Evolutionary conservation across 2,113 vertebrate genomes (phyloP).

Genomic region (Circaetus cinerascens): DNA sequence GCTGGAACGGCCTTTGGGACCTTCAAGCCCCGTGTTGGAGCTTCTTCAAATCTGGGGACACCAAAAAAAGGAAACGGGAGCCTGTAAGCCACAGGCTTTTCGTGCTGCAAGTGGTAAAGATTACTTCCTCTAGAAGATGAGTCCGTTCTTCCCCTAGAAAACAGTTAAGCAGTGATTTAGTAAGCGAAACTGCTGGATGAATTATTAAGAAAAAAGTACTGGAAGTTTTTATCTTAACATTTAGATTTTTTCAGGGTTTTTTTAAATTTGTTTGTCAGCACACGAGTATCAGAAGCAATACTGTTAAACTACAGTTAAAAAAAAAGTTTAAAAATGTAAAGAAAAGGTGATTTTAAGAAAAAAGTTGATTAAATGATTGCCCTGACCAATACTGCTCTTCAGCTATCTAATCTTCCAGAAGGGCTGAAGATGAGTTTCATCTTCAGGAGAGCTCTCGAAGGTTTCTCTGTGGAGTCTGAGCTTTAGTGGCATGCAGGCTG

Average conservation of each 20-base stretch:
- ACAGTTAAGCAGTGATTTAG: not conserved
- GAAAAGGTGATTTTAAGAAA: not conserved
- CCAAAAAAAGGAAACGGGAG: rapidly evolving
- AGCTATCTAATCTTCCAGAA: not conserved
- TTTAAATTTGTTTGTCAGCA: not conserved
- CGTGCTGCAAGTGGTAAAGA: not conserved
- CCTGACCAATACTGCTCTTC: not conserved
- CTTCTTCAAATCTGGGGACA: not conserved
- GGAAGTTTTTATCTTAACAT: not conserved
- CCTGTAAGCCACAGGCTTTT: not conserved
- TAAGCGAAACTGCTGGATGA: not conserved
- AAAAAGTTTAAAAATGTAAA: not conserved
- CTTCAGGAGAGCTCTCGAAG: not conserved
- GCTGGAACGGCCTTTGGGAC: not conserved
- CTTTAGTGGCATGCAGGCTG: not conserved
- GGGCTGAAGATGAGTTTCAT: not conserved
- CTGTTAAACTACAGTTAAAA: not conserved
- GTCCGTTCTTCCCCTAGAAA: not conserved
- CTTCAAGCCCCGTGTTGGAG: not conserved
- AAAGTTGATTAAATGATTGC: not conserved
- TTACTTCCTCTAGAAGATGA: not conserved
- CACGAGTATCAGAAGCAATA: not conserved
- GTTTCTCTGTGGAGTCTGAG: not conserved
- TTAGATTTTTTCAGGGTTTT: not conserved
- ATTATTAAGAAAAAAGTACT: not conserved